phyloP scores from a whole-genome alignment of 2,888 invertebrate species.

The Diarsia mendica region DNA sequence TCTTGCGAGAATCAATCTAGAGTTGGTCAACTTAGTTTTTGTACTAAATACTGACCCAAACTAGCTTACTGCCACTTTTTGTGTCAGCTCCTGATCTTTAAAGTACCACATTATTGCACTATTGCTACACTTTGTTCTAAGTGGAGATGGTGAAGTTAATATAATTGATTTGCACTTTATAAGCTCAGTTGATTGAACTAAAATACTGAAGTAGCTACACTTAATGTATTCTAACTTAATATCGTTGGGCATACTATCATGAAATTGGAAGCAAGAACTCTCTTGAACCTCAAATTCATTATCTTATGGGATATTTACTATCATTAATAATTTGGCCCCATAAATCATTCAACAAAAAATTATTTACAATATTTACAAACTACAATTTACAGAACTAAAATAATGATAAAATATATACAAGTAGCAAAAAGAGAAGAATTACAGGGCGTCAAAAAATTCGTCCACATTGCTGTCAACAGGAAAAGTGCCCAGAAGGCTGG shows the following conservation, averaged over 20 bases:
- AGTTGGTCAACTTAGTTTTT: conserved; percentile 55
- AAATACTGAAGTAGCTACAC: conserved; percentile 9
- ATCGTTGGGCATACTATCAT: not conserved
- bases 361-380: no score
- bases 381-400: no score
- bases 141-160: conserved; percentile 41
- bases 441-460: no score
- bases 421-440: no score
- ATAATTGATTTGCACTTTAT: conserved; percentile 55
- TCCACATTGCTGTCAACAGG: no score
- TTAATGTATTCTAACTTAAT: not conserved
- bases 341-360: not conserved
- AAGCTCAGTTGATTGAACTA: conserved; percentile 24
- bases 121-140: conserved; percentile 48
- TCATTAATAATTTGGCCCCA: not conserved
- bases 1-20: conserved; percentile 56
- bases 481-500: no score
- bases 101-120: conserved; percentile 27
- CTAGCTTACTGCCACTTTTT: conserved; percentile 32
- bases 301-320: not conserved
- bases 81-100: conserved; percentile 45
- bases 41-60: conserved; percentile 30
- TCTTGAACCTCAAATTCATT: not conserved
- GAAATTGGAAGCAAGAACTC: not conserved
- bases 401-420: no score